phyloP scores from a whole-genome alignment of 2,113 vertebrate species.

The Phrynosoma blainvillii region DNA sequence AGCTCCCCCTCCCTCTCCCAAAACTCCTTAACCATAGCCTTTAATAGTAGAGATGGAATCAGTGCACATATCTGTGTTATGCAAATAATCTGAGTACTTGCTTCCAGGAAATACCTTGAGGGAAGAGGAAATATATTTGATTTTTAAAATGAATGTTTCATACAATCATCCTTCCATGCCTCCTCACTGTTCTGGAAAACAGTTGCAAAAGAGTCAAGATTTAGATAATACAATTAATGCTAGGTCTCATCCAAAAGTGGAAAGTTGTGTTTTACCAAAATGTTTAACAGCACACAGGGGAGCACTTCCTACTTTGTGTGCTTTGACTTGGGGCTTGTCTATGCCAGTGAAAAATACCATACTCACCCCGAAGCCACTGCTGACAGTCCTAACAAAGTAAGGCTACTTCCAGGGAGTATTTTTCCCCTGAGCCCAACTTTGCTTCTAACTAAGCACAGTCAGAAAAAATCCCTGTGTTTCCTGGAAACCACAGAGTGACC shows the following conservation, averaged over 20 bases:
- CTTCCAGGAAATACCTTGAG: conserved; percentile 47
- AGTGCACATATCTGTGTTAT: conserved; percentile 42
- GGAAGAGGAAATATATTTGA: not conserved
- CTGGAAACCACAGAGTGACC: too few species aligned
- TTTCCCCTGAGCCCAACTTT: too few species aligned
- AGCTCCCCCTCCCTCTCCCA: not conserved
- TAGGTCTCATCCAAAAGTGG: not conserved
- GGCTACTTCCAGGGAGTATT: too few species aligned
- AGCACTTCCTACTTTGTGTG: not conserved
- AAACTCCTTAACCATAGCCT: conserved; percentile 30
- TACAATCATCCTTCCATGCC: not conserved
- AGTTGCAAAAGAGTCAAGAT: not conserved
- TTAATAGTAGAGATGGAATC: conserved; percentile 51
- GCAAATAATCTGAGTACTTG: conserved; percentile 37
- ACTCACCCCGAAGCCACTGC: too few species aligned
- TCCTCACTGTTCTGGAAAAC: not conserved
- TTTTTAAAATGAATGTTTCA: conserved; percentile 36
- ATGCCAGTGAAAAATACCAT: too few species aligned
- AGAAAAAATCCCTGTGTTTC: too few species aligned
- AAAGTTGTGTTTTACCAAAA: not conserved
- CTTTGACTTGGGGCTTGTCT: too few species aligned
- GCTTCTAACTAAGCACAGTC: too few species aligned
- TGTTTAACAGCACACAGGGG: not conserved
- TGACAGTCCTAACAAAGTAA: too few species aligned
- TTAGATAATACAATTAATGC: not conserved